Conservation (phyloP, 1,140 invertebrate genomes). For the Amphibalanus amphitrite region DNA sequence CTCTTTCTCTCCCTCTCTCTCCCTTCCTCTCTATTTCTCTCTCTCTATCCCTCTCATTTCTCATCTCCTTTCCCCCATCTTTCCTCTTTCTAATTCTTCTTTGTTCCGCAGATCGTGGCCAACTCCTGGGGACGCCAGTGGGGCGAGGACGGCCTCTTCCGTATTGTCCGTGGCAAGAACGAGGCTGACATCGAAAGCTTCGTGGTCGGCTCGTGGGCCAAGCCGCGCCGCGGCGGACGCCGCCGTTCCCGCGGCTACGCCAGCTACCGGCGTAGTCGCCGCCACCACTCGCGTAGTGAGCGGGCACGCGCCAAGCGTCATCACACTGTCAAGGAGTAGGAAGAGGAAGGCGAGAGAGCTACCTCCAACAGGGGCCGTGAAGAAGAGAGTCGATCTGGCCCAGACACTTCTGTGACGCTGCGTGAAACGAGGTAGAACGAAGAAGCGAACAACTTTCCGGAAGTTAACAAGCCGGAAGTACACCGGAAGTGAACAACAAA, state of each 20-base stretch:
- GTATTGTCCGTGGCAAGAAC: slow-evolving; percentile 54
- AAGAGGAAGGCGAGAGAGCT: too few species aligned
- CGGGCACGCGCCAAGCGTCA: not conserved
- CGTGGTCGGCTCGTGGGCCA: slow-evolving; percentile 52
- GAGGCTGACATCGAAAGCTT: slow-evolving; percentile 75
- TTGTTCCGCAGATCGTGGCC: slow-evolving; percentile 51
- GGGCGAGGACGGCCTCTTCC: slow-evolving; percentile 76
- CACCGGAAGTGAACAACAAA: not conserved
- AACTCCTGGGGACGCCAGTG: slow-evolving; percentile 76
- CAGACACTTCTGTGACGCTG: too few species aligned
- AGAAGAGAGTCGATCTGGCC: too few species aligned
- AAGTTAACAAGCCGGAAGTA: too few species aligned
- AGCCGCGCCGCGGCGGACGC: not conserved
- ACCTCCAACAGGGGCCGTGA: too few species aligned
- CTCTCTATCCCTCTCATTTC: too few species aligned
- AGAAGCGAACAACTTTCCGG: too few species aligned
- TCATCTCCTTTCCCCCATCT: too few species aligned
- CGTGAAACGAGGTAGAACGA: too few species aligned
- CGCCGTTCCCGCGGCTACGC: not conserved
- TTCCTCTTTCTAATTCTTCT: too few species aligned
- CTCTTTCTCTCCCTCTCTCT: not conserved
- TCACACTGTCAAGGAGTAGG: not conserved
- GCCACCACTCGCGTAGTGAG: not conserved
- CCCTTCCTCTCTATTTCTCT: too few species aligned
- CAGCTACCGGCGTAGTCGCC: not conserved